Conservation (phyloP, 2,113 vertebrate genomes). For the Murina feae region DNA sequence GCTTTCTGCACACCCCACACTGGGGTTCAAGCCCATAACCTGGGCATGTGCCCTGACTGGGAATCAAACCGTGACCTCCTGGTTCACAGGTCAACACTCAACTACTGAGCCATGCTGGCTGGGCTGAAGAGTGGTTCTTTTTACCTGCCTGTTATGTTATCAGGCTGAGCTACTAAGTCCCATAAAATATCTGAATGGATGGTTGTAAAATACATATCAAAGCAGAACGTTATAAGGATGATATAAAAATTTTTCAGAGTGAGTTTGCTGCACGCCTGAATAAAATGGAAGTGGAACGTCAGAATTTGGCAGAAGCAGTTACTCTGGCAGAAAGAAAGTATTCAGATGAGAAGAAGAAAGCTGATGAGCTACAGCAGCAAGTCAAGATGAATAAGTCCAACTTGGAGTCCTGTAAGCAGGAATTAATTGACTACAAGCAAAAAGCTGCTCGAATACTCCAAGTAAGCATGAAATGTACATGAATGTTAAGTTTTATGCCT, state of each 20-base stretch:
- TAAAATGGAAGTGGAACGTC: conserved; percentile 90
- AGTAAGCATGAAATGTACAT: conserved; percentile 73
- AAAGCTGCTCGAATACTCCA: conserved; percentile 97
- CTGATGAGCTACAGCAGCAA: conserved; percentile 92
- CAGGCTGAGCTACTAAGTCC: not conserved
- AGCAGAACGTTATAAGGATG: not conserved
- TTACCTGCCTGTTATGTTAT: not conserved
- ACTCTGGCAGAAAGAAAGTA: conserved; percentile 86
- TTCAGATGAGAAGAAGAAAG: conserved; percentile 88
- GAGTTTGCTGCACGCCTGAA: conserved; percentile 88
- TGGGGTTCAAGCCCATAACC: too few relatives aligned
- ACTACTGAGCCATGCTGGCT: too few relatives aligned
- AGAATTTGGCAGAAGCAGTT: conserved; percentile 91
- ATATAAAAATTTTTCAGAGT: conserved; percentile 80
- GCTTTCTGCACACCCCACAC: too few relatives aligned
- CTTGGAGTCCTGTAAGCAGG: conserved; percentile 89
- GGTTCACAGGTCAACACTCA: too few relatives aligned
- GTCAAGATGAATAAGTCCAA: conserved; percentile 83
- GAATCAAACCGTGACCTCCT: too few relatives aligned
- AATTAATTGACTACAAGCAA: conserved; percentile 94
- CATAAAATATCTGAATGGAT: not conserved
- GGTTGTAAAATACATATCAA: conserved; percentile 1
- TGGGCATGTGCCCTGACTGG: too few relatives aligned
- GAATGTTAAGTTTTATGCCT: not conserved
- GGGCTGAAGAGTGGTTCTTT: not conserved